A percentile compares a stretch with the other conserved stretches of the same genome.
These are phyloP conservation scores for Gasterosteus aculeatus DNA, from an alignment of 2,113 vertebrate species.

Conservation along the genomic window DNA sequence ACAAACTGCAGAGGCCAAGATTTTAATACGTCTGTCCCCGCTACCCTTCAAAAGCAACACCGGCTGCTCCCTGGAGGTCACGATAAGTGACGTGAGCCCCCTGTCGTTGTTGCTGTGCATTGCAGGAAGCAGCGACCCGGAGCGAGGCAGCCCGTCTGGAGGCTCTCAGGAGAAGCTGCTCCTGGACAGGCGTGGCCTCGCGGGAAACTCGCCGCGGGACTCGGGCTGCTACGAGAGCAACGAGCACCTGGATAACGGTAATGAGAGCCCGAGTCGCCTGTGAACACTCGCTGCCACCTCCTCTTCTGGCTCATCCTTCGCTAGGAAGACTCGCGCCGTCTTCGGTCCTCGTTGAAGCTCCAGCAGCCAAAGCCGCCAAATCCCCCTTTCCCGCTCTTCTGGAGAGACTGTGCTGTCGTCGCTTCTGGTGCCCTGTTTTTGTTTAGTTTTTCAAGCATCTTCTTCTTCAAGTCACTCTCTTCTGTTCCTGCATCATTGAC, in stretches of 20 bases:
- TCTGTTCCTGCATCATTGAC: conserved; percentile 37
- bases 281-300: conserved; percentile 50
- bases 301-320: conserved; percentile 39
- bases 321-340: conserved; percentile 46
- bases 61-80: background rate
- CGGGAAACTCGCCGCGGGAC: conserved; percentile 90
- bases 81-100: conserved; percentile 25
- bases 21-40: background rate
- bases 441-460: conserved; percentile 4
- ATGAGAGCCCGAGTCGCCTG: conserved; percentile 69
- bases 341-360: conserved; percentile 42
- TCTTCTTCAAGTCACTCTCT: conserved; percentile 25
- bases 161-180: conserved; percentile 91
- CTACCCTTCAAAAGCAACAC: background rate
- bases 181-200: conserved; percentile 80
- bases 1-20: background rate
- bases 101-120: conserved; percentile 45
- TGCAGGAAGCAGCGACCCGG: conserved; percentile 92
- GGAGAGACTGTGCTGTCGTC: conserved; percentile 44
- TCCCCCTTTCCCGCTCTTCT: conserved; percentile 43
- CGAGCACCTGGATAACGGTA: conserved; percentile 95
- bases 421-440: conserved; percentile 3
- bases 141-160: conserved; percentile 79
- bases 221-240: conserved; percentile 97
- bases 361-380: conserved; percentile 42